phyloP scores from a whole-genome alignment of 2,797 vertebrate genomes.

The Molossus alvarezi region DNA sequence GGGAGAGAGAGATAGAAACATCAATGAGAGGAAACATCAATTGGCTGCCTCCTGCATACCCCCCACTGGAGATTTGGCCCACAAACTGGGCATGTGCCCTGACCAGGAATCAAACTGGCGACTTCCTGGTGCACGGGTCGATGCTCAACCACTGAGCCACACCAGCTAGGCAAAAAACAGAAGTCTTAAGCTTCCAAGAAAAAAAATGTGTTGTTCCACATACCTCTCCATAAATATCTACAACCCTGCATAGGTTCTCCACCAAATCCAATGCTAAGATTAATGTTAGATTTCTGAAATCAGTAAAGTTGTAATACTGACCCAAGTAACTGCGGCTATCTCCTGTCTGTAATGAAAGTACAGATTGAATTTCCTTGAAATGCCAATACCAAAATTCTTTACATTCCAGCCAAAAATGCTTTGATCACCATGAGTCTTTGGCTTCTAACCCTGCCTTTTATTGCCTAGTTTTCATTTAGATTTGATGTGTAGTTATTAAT shows the following conservation, averaged over 20 bases:
- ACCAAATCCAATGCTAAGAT: conserved; percentile 13
- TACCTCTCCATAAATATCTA: conserved; percentile 31
- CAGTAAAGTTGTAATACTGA: neutral
- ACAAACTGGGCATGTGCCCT: too few relatives aligned
- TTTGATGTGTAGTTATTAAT: conserved; percentile 65
- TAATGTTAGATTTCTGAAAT: conserved; percentile 29
- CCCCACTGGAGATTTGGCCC: too few relatives aligned
- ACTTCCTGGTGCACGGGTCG: too few relatives aligned
- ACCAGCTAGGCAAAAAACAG: neutral
- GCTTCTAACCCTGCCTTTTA: conserved; percentile 59
- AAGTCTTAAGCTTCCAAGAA: conserved; percentile 49
- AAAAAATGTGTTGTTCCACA: conserved; percentile 40
- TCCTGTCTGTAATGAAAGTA: conserved; percentile 55
- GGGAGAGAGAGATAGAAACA: too few relatives aligned
- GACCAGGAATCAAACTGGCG: too few relatives aligned
- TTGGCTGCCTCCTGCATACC: too few relatives aligned
- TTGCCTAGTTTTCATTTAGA: conserved; percentile 65
- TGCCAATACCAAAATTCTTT: conserved; percentile 83
- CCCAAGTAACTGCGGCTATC: conserved; percentile 54
- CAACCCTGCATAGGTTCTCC: neutral
- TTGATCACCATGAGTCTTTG: conserved; percentile 74
- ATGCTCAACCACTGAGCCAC: too few relatives aligned
- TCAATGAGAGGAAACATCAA: too few relatives aligned
- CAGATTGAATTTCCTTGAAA: conserved; percentile 84
- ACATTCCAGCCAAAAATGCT: conserved; percentile 83